Conservation (phyloP, 2,113 vertebrate genomes). For the Herpetotheres cachinnans region DNA sequence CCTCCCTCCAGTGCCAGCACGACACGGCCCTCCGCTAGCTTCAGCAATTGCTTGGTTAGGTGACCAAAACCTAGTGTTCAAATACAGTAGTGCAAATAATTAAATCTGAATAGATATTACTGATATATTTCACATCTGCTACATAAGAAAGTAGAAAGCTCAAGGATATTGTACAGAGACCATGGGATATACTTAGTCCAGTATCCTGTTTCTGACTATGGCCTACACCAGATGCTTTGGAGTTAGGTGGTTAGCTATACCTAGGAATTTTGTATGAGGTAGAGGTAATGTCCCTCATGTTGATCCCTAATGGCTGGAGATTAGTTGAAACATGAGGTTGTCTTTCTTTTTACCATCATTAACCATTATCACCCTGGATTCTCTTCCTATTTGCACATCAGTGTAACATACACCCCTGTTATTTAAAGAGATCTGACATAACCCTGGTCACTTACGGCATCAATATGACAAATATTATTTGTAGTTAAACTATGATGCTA, state of each 20-base stretch:
- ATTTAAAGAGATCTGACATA: background rate
- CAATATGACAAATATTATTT: background rate
- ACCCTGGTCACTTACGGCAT: background rate
- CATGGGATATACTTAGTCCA: background rate
- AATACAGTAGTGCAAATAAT: slow-evolving; percentile 56
- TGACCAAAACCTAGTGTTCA: slow-evolving; percentile 74
- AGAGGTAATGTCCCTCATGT: background rate
- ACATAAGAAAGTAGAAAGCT: background rate
- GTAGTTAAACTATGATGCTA: background rate
- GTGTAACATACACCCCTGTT: background rate
- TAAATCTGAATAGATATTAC: slow-evolving; percentile 34
- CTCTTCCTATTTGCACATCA: background rate
- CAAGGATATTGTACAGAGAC: background rate
- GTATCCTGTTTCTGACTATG: background rate
- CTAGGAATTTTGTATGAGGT: background rate
- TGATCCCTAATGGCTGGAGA: background rate
- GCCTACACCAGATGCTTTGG: background rate
- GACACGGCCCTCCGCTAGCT: slow-evolving; percentile 72
- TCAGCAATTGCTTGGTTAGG: slow-evolving; percentile 78
- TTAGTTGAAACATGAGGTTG: background rate
- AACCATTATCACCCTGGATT: background rate
- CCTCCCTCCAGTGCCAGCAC: slow-evolving; percentile 75
- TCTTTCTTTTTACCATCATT: background rate
- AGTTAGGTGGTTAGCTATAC: no score
- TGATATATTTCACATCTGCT: background rate